Evolutionary conservation across 2,113 vertebrate species (phyloP).

Genomic region (Leucosticte australis): DNA sequence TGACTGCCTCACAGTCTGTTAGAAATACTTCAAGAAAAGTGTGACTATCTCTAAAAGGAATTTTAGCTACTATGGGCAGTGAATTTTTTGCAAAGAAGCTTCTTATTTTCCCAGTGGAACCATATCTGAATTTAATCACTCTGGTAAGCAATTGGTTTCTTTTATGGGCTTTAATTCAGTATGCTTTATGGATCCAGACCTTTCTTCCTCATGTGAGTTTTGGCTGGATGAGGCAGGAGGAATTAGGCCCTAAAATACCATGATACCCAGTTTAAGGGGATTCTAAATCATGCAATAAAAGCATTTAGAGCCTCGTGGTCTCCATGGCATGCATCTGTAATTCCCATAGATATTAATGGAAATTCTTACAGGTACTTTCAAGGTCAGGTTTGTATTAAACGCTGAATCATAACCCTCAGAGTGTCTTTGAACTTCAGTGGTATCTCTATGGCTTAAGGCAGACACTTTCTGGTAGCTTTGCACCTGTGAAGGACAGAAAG

Average conservation of each 20-base stretch:
- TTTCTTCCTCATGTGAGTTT: slow-evolving; percentile 25
- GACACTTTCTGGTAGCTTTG: neutral
- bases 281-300: slow-evolving; percentile 39
- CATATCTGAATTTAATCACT: slow-evolving; percentile 28
- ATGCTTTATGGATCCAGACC: slow-evolving; percentile 16
- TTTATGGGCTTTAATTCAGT: slow-evolving; percentile 34
- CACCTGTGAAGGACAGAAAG: neutral
- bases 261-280: neutral
- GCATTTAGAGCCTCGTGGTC: neutral
- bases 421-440: neutral
- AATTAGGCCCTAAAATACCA: slow-evolving; percentile 38
- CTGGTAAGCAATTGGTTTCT: slow-evolving; percentile 29
- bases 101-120: slow-evolving; percentile 26
- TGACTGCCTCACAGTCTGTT: neutral
- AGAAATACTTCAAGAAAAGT: slow-evolving; percentile 3
- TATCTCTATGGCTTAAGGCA: neutral
- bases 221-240: neutral
- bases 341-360: slow-evolving; percentile 17
- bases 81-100: neutral
- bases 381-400: slow-evolving; percentile 7
- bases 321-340: neutral
- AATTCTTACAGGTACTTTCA: neutral
- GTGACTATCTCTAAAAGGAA: neutral
- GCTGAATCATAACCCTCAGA: neutral
- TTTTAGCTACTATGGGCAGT: neutral